These are phyloP conservation scores for Silurus lanzhouensis DNA, from an alignment of 2,797 vertebrate genomes.

Conservation along the genomic window DNA sequence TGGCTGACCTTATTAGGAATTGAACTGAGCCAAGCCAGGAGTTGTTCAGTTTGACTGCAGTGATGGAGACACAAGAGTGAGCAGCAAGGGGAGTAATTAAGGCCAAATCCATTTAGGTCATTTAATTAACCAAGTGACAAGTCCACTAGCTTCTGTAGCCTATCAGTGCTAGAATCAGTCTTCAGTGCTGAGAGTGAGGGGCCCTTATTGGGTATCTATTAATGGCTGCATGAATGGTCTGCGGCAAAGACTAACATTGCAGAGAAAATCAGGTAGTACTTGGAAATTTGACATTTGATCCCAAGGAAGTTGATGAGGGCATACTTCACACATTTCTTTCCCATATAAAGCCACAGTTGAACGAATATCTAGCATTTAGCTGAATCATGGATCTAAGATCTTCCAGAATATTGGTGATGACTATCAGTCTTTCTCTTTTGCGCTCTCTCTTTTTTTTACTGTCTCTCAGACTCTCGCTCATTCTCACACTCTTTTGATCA, in stretches of 20 bases:
- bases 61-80: constrained; percentile 45
- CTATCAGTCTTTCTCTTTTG: background rate
- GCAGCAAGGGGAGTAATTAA: constrained; percentile 54
- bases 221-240: constrained; percentile 51
- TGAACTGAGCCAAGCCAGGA: background rate
- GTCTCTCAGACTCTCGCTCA: background rate
- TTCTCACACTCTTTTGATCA: constrained; percentile 26
- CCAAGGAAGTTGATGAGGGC: background rate
- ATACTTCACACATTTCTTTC: background rate
- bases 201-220: constrained; percentile 50
- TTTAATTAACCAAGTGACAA: constrained; percentile 59
- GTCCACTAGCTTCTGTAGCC: constrained; percentile 50
- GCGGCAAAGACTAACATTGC: constrained; percentile 10
- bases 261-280: background rate
- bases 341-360: background rate
- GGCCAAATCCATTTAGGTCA: constrained; percentile 58
- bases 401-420: constrained; percentile 15
- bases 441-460: background rate
- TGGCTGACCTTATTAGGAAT: background rate
- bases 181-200: constrained; percentile 45
- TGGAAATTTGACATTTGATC: background rate
- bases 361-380: background rate
- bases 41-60: constrained; percentile 30
- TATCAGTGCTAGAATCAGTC: constrained; percentile 54
- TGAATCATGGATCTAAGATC: constrained; percentile 9